phyloP scores from a whole-genome alignment of 2,888 invertebrate genomes.

The Nineta flava region DNA sequence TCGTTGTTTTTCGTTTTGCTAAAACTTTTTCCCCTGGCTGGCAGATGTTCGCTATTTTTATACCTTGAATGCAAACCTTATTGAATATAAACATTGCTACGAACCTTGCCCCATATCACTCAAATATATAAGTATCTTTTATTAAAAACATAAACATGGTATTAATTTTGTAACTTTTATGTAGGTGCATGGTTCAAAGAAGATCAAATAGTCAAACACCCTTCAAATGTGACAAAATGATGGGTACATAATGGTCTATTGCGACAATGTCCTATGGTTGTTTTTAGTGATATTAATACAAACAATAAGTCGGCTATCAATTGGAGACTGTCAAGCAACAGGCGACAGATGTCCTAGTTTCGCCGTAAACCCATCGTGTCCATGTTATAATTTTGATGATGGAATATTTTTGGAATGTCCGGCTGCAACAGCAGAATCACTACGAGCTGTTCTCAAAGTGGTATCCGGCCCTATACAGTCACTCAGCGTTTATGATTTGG shows the following conservation, averaged over 20 bases:
- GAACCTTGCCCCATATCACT: too few relatives aligned
- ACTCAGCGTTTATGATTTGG: slow-evolving; percentile 75
- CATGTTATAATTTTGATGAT: slow-evolving; percentile 85
- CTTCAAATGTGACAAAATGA: background rate
- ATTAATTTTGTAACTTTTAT: too few relatives aligned
- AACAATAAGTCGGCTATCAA: background rate
- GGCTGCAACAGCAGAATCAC: slow-evolving; percentile 57
- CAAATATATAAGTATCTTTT: too few relatives aligned
- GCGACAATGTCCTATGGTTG: background rate
- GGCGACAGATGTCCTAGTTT: slow-evolving; percentile 50
- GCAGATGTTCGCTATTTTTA: too few relatives aligned
- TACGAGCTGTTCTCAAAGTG: slow-evolving; percentile 56
- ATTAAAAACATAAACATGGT: too few relatives aligned
- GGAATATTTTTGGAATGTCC: slow-evolving; percentile 82
- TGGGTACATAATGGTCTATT: background rate
- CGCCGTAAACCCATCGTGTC: slow-evolving; percentile 66
- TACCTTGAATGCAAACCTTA: too few relatives aligned
- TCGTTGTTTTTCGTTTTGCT: too few relatives aligned
- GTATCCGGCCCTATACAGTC: slow-evolving; percentile 59
- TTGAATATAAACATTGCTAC: too few relatives aligned
- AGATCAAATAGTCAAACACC: too few relatives aligned
- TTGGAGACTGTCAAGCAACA: slow-evolving; percentile 1
- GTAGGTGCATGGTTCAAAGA: too few relatives aligned
- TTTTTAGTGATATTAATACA: background rate
- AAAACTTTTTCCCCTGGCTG: too few relatives aligned